These are phyloP conservation scores for Bombus sibiricus DNA, from an alignment of 1,140 invertebrate species.

Conservation along the genomic window DNA sequence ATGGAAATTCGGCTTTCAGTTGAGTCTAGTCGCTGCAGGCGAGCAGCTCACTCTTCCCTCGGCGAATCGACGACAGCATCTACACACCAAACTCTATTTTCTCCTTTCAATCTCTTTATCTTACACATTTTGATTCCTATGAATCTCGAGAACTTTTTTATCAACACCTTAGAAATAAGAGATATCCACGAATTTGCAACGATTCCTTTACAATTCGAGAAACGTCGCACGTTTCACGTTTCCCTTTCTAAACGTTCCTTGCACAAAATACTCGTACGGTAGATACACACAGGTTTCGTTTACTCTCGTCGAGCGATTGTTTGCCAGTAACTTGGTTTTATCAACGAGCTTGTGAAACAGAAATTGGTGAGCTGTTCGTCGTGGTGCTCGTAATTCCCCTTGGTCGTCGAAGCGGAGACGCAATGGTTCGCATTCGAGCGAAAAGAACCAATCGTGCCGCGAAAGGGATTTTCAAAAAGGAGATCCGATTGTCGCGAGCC, in stretches of 20 bases:
- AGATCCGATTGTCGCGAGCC: conserved; percentile 33
- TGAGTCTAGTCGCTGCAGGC: conserved; percentile 12
- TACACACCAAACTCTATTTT: background rate
- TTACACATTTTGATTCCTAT: background rate
- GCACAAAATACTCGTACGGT: background rate
- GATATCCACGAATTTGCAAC: background rate
- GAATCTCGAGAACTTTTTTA: background rate
- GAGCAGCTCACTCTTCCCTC: conserved; percentile 9
- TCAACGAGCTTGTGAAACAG: background rate
- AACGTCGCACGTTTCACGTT: background rate
- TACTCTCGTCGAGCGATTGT: background rate
- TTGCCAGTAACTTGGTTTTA: too few relatives aligned
- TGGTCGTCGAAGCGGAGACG: background rate
- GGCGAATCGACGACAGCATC: background rate
- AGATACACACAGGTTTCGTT: background rate
- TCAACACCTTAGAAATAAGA: background rate
- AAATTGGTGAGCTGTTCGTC: conserved; percentile 14
- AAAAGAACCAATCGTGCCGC: background rate
- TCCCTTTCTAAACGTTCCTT: background rate
- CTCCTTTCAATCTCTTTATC: background rate
- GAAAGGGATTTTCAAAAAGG: background rate
- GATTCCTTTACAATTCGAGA: background rate
- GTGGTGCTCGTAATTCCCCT: background rate
- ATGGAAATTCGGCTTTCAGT: conserved; percentile 33
- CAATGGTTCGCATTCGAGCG: background rate